Evolutionary conservation across 2,888 invertebrate genomes (phyloP).

Genomic region (Plemyria rubiginata): DNA sequence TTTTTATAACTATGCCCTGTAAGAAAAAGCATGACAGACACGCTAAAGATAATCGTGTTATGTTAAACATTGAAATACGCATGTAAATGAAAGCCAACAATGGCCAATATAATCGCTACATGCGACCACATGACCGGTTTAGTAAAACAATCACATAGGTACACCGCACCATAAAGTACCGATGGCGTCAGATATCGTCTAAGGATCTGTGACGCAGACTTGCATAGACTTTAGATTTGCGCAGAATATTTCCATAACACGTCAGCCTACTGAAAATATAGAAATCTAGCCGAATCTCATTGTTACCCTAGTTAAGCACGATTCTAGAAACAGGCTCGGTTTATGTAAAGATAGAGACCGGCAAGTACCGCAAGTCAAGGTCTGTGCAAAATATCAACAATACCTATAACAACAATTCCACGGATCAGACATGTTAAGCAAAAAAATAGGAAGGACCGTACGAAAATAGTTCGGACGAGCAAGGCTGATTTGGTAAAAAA

Average conservation of each 20-base stretch:
- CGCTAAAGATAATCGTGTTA: constrained; percentile 33
- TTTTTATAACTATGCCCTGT: constrained; percentile 4
- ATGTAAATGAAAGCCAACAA: constrained; percentile 40
- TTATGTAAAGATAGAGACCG: constrained; percentile 42
- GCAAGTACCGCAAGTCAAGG: constrained; percentile 64
- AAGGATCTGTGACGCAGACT: constrained; percentile 52
- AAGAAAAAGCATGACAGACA: constrained; percentile 35
- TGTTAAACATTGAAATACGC: constrained; percentile 37
- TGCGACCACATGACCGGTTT: constrained; percentile 41
- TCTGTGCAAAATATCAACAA: constrained; percentile 60
- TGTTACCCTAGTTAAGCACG: constrained; percentile 46
- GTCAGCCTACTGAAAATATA: constrained; percentile 23
- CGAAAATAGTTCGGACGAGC: constrained; percentile 60
- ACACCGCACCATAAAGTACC: constrained; percentile 47
- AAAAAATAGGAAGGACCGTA: constrained; percentile 56
- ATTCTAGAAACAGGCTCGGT: constrained; percentile 39
- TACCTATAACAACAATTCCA: constrained; percentile 71
- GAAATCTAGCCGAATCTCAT: constrained; percentile 37
- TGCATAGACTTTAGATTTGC: constrained; percentile 52
- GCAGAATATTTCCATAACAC: constrained; percentile 55
- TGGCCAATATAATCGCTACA: constrained; percentile 34
- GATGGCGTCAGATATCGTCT: constrained; percentile 47
- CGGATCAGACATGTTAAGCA: constrained; percentile 68
- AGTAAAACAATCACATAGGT: constrained; percentile 58
- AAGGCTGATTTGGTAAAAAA: constrained; percentile 56